These are phyloP conservation scores for Saguinus oedipus DNA, from an alignment of 2,797 vertebrate genomes.

Conservation along the genomic window DNA sequence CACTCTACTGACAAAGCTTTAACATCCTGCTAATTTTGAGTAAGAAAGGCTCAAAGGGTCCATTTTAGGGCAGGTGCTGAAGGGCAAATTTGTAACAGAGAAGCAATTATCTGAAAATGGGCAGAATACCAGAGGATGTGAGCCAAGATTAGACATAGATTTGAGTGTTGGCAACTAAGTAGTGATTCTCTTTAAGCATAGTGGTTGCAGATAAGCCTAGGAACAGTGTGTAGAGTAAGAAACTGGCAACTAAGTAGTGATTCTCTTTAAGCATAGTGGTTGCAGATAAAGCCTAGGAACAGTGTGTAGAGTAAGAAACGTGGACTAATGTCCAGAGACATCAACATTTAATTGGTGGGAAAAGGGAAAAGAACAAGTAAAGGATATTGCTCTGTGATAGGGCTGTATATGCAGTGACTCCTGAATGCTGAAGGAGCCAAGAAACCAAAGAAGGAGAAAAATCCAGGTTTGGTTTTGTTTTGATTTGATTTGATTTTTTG, in stretches of 20 bases:
- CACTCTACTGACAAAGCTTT: not conserved
- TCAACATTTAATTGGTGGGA: too few species aligned
- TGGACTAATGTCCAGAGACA: not conserved
- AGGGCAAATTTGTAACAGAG: not conserved
- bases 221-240: not conserved
- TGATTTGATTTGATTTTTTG: too few species aligned
- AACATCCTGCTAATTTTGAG: not conserved
- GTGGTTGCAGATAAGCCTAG: not conserved
- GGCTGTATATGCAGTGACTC: not conserved
- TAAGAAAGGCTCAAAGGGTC: not conserved
- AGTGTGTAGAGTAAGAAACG: not conserved
- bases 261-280: not conserved
- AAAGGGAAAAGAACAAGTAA: not conserved
- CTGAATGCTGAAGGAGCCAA: not conserved
- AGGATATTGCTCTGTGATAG: not conserved
- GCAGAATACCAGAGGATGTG: not conserved
- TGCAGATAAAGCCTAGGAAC: not conserved
- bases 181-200: not conserved
- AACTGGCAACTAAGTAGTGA: not conserved
- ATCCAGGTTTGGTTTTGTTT: not conserved
- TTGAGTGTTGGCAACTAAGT: not conserved
- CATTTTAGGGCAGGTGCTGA: not conserved
- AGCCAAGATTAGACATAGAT: not conserved
- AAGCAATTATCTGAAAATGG: not conserved
- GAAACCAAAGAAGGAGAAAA: not conserved